phyloP scores from a whole-genome alignment of 1,140 invertebrate species.

The Reticulitermes speratus region DNA sequence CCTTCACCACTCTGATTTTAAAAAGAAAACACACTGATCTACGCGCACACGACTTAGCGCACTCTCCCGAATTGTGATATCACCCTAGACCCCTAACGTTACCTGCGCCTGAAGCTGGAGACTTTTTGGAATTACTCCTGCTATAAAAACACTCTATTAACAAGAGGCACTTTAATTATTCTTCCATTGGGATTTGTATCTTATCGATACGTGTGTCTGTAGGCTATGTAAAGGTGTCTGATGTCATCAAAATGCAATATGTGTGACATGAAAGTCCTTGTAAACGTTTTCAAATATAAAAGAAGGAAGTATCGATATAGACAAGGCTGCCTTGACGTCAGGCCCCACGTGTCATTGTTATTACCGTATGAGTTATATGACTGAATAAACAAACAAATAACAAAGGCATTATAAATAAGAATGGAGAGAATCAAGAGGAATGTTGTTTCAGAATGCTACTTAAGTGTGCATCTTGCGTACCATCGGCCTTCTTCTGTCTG shows the following conservation, averaged over 20 bases:
- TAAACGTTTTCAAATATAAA: background rate
- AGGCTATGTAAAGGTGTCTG: background rate
- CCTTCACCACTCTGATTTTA: no score
- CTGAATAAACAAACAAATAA: constrained; percentile 7
- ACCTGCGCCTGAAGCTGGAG: no score
- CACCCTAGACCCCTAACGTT: no score
- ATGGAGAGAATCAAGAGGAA: constrained; percentile 1
- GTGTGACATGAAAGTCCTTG: background rate
- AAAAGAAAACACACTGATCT: no score
- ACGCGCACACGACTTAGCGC: no score
- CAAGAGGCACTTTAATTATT: no score
- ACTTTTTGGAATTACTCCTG: no score
- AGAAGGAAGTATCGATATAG: background rate
- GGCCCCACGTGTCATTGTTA: background rate
- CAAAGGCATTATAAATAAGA: background rate
- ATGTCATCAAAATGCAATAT: background rate
- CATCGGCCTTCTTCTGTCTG: background rate
- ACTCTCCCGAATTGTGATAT: no score
- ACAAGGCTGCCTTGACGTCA: background rate
- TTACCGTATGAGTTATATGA: constrained; percentile 2
- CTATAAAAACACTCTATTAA: no score
- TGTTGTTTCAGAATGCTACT: constrained; percentile 7
- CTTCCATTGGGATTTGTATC: no score
- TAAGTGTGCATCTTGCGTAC: background rate
- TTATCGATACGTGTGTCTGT: no score